These are phyloP conservation scores for Paradoxurus hermaphroditus DNA, from an alignment of 2,113 vertebrate genomes.

Conservation along the genomic window DNA sequence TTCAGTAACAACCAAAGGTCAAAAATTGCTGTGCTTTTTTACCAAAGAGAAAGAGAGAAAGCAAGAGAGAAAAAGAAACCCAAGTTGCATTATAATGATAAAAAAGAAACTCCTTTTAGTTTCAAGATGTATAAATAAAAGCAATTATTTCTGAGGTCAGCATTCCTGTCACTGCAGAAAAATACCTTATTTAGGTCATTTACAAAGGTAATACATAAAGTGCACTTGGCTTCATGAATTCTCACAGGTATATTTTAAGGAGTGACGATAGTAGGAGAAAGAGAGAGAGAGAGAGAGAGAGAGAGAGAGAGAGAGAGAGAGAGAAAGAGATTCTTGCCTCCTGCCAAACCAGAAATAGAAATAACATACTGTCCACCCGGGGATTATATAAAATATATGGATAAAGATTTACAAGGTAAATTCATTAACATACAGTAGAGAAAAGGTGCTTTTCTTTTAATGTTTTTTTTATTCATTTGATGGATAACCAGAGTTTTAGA, in stretches of 20 bases:
- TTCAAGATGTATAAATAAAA: conserved; percentile 19
- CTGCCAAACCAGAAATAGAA: conserved; percentile 18
- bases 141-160: background rate
- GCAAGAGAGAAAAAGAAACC: background rate
- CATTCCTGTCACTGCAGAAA: conserved; percentile 8
- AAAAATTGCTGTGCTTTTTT: background rate
- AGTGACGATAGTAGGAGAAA: background rate
- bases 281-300: background rate
- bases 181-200: conserved; percentile 4
- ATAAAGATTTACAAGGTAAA: background rate
- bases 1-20: background rate
- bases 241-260: background rate
- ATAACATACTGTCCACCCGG: background rate
- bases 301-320: background rate
- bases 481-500: conserved; percentile 9
- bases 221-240: background rate
- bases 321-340: background rate
- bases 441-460: background rate
- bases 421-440: background rate
- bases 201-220: conserved; percentile 28
- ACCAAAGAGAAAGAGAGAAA: background rate
- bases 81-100: background rate
- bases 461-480: background rate
- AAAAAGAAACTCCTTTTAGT: background rate
- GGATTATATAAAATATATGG: background rate